A percentile compares a stretch with the other conserved stretches of the same genome.
Evolutionary conservation across 2,888 invertebrate species (phyloP).

Genomic region (Hypomecis punctinalis): DNA sequence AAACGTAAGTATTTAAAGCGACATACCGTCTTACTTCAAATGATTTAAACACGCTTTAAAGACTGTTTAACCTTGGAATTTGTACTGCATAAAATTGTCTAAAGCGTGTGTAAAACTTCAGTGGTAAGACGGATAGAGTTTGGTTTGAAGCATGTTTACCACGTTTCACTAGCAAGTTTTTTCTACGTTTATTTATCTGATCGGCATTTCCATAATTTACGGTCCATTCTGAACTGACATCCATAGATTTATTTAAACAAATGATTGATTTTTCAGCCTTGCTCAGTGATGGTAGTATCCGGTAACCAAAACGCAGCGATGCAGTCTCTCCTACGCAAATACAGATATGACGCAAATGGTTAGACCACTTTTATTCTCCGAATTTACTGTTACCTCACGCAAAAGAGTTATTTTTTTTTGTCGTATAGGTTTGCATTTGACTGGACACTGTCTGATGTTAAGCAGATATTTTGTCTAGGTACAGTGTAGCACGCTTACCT

Average conservation of each 20-base stretch:
- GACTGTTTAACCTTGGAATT: no score
- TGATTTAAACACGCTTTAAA: no score
- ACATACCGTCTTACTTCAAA: no score
- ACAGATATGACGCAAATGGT: slow-evolving; percentile 76
- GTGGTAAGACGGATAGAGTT: no score
- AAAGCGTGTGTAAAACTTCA: no score
- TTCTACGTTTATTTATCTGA: neutral
- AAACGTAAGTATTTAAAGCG: no score
- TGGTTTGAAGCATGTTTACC: no score
- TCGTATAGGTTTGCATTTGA: no score
- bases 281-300: slow-evolving; percentile 72
- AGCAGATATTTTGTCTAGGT: no score
- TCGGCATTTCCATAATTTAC: neutral
- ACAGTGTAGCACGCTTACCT: no score
- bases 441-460: no score
- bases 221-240: neutral
- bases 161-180: neutral
- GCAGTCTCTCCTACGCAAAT: slow-evolving; percentile 74
- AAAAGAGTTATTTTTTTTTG: slow-evolving; percentile 6
- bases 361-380: slow-evolving; percentile 41
- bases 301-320: slow-evolving; percentile 68
- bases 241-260: neutral
- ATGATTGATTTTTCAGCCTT: slow-evolving; percentile 61
- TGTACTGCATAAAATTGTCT: no score
- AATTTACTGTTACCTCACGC: slow-evolving; percentile 19